phyloP scores from a whole-genome alignment of 1,140 invertebrate genomes.

The Calycopis cecrops region DNA sequence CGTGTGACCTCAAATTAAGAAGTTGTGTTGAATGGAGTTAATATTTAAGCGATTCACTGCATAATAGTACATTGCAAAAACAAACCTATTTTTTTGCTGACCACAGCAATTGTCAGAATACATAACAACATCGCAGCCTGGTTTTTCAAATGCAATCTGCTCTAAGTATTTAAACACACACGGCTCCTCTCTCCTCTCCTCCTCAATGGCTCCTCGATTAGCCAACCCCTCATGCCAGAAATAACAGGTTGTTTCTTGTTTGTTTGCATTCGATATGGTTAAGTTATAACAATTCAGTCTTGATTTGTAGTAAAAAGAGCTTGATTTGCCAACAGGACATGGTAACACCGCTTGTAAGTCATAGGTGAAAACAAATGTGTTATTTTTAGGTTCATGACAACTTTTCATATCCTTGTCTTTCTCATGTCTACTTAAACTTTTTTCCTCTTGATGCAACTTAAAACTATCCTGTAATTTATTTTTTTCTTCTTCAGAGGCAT shows the following conservation, averaged over 20 bases:
- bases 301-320: conserved; percentile 39
- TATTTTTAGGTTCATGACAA: conserved; percentile 21
- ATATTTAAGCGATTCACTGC: conserved; percentile 30
- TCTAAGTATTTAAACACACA: conserved; percentile 45
- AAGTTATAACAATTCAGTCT: conserved; percentile 65
- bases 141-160: conserved; percentile 24
- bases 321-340: conserved; percentile 30
- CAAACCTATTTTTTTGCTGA: conserved; percentile 51
- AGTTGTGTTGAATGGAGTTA: conserved; percentile 41
- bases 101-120: conserved; percentile 55
- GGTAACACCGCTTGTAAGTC: conserved; percentile 40
- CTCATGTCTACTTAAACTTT: conserved; percentile 28
- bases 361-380: conserved; percentile 31
- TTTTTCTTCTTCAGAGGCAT: conserved; percentile 28
- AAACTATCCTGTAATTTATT: conserved; percentile 23
- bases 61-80: conserved; percentile 36
- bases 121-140: conserved; percentile 34
- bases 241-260: conserved; percentile 40
- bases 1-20: conserved; percentile 40
- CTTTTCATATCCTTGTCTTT: conserved; percentile 30
- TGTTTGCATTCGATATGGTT: conserved; percentile 46
- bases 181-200: conserved; percentile 59
- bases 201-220: conserved; percentile 52
- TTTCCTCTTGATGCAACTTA: conserved; percentile 33
- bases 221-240: conserved; percentile 66